Evolutionary conservation across 2,113 vertebrate genomes (phyloP), one percentile per base, ranked within the genome.

Genomic region (Cercopithecus mona): DNA sequence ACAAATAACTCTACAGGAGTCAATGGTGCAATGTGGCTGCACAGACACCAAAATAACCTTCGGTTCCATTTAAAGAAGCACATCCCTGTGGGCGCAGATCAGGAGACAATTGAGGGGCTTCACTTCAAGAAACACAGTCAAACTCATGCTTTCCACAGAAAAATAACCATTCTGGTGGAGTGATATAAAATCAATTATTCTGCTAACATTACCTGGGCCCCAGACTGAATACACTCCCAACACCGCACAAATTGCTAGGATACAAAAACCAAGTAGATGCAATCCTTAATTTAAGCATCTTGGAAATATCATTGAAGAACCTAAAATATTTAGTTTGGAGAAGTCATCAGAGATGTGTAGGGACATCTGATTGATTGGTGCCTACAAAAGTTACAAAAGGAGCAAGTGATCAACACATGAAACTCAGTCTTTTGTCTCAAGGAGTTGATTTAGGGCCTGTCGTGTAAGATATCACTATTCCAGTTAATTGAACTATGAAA

Each of bases 231-330:
- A 70, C 17, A 40, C 3, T 7, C 35, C 9, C 17, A 32, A 13
- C 25, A 6, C 3, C 7, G 0, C 14, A 0, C 38, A 25, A 32
- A 1, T 38, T 38, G 1, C 27, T 22, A 5, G 20, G 32, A 17
- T 22, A 59, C 32, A 50, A 59, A 27, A 38, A 5, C 0, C 16
- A 38, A 61, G 38, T 23, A 66, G 61, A 7, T 9, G 1, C 3
- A 40, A 2, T 20, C 48, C 30, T 87, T 52, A 18, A 20, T 32
- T 20, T 48, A 55, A n/a, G 32, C 6, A 25, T 50, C 30, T 78
- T 40, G 23, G 9, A 23, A 45, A 35, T 2, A 30, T n/a, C 43
- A 52, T 3, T 22, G 25, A 48, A 57, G 23, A 20, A 40, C 10
- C 18, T 13, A 48, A 57, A 55, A 35, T 30, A 70, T 23, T 27